These are phyloP conservation scores for Camarhynchus parvulus DNA, from an alignment of 2,113 vertebrate species.

Conservation along the genomic window DNA sequence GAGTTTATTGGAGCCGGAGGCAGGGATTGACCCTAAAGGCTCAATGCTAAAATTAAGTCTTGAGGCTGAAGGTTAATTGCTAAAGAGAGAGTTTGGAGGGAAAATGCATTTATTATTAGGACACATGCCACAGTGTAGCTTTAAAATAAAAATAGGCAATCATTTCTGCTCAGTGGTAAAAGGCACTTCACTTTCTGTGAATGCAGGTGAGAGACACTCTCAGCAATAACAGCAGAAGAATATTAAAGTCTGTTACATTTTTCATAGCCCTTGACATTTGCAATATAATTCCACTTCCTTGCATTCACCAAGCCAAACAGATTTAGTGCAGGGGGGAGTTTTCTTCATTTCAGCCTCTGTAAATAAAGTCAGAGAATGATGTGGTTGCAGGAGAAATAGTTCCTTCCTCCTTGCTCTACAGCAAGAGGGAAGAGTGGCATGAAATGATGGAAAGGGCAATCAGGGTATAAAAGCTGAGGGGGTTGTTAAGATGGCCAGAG, in stretches of 20 bases:
- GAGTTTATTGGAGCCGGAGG: not conserved
- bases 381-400: not conserved
- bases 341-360: constrained; percentile 1
- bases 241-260: constrained; percentile 65
- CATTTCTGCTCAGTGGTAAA: constrained; percentile 30
- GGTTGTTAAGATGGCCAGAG: not conserved
- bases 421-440: not conserved
- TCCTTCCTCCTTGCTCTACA: not conserved
- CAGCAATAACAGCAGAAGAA: constrained; percentile 49
- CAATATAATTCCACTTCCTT: constrained; percentile 53
- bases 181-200: constrained; percentile 27
- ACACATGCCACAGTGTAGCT: not conserved
- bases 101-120: not conserved
- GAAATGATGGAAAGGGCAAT: not conserved
- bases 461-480: not conserved
- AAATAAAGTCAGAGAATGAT: not conserved
- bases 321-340: not conserved
- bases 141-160: constrained; percentile 30
- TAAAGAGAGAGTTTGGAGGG: not conserved
- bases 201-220: constrained; percentile 44
- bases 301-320: not conserved
- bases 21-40: not conserved
- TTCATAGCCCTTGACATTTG: constrained; percentile 61
- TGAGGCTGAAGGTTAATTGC: not conserved
- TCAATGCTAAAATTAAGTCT: not conserved